Evolutionary conservation across 1,140 invertebrate genomes (phyloP).

Genomic region (Eurosta solidaginis): DNA sequence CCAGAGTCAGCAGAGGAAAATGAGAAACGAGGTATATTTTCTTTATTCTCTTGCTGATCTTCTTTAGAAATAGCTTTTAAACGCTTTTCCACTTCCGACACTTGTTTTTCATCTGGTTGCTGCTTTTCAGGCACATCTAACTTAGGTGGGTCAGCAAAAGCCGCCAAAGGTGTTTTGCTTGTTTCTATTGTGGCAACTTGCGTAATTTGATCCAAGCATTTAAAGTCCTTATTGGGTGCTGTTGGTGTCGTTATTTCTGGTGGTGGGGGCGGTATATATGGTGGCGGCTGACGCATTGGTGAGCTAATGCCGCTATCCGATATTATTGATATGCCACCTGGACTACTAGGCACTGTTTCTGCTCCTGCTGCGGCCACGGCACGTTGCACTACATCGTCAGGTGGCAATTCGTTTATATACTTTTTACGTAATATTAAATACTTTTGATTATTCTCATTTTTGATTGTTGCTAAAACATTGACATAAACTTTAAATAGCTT

Average conservation of each 20-base stretch:
- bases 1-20: slow-evolving; percentile 48
- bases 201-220: slow-evolving; percentile 50
- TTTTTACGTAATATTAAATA: slow-evolving; percentile 81
- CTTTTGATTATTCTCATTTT: slow-evolving; percentile 80
- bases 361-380: slow-evolving; percentile 47
- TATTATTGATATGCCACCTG: slow-evolving; percentile 43
- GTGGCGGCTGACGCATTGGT: slow-evolving; percentile 64
- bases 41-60: slow-evolving; percentile 47
- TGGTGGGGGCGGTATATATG: slow-evolving; percentile 71
- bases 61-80: slow-evolving; percentile 40
- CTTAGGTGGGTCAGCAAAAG: no score
- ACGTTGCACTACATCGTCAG: slow-evolving; percentile 59
- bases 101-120: slow-evolving; percentile 18
- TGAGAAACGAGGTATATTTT: slow-evolving; percentile 54
- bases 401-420: slow-evolving; percentile 63
- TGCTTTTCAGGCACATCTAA: slow-evolving; percentile 30
- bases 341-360: slow-evolving; percentile 47
- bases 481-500: slow-evolving; percentile 89
- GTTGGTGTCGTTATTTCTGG: slow-evolving; percentile 61
- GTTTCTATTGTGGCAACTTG: slow-evolving; percentile 25
- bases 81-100: slow-evolving; percentile 2
- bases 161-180: not conserved
- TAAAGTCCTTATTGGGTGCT: slow-evolving; percentile 6
- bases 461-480: slow-evolving; percentile 84
- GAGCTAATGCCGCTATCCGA: slow-evolving; percentile 44